Percentiles rank a stretch among this genome's conserved stretches.
Conservation (phyloP, 1,140 invertebrate genomes). For the Caerostris darwini region DNA sequence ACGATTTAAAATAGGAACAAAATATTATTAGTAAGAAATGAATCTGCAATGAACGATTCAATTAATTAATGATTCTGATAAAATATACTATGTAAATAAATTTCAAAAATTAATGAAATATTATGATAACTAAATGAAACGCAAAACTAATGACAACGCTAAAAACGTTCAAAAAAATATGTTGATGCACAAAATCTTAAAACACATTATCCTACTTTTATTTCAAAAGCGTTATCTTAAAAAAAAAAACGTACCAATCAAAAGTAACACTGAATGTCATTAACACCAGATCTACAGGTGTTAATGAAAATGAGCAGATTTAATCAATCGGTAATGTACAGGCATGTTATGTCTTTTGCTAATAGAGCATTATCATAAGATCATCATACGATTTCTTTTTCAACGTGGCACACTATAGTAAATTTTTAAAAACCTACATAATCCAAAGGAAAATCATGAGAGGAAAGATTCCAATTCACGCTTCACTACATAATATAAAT, state of each 20-base stretch:
- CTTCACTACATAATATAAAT: neutral
- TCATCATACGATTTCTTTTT: neutral
- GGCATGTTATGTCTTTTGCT: neutral
- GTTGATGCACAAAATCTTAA: too few relatives aligned
- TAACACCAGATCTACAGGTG: constrained; percentile 19
- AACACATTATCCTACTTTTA: neutral
- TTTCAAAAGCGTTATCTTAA: neutral
- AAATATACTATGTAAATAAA: too few relatives aligned
- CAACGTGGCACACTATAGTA: neutral
- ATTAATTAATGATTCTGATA: too few relatives aligned
- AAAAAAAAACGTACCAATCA: neutral
- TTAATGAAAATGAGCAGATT: neutral
- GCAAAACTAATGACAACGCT: too few relatives aligned
- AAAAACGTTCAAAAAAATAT: too few relatives aligned
- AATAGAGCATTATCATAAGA: neutral
- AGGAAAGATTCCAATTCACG: constrained; percentile 20
- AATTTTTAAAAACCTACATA: neutral
- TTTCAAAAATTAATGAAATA: too few relatives aligned
- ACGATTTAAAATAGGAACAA: too few relatives aligned
- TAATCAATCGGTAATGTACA: neutral
- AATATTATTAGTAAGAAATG: too few relatives aligned
- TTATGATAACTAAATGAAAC: too few relatives aligned
- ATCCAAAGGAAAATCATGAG: neutral
- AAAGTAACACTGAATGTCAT: neutral
- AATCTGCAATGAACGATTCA: too few relatives aligned